Conservation (phyloP, 2,888 invertebrate species). For the Megamerina dolium region DNA sequence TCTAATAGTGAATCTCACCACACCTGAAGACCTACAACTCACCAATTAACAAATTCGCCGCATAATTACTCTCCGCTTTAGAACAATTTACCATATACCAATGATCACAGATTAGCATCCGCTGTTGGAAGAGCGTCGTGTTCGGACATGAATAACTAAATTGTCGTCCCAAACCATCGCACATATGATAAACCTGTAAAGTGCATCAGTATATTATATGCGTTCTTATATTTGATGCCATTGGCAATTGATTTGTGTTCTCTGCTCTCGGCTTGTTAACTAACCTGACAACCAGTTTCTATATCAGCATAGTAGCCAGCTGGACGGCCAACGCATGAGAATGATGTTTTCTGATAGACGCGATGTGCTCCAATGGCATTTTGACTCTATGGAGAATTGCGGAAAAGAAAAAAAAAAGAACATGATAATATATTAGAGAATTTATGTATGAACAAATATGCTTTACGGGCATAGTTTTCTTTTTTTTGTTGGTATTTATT, state of each 20-base stretch:
- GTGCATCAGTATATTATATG: too few species aligned
- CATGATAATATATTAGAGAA: too few species aligned
- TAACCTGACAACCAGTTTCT: slow-evolving; percentile 68
- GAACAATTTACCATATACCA: slow-evolving; percentile 77
- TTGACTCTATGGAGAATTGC: slow-evolving; percentile 29
- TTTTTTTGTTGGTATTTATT: too few species aligned
- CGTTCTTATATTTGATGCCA: too few species aligned
- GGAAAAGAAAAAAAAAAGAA: slow-evolving; percentile 3
- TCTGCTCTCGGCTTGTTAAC: too few species aligned
- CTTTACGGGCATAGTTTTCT: too few species aligned
- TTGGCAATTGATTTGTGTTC: too few species aligned
- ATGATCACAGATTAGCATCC: slow-evolving; percentile 76
- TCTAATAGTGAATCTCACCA: not conserved
- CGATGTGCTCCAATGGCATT: slow-evolving; percentile 37
- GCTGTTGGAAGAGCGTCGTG: slow-evolving; percentile 72
- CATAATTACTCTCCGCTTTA: slow-evolving; percentile 61
- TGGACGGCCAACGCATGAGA: slow-evolving; percentile 61
- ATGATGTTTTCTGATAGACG: slow-evolving; percentile 52
- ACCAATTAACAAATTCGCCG: slow-evolving; percentile 68
- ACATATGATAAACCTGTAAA: slow-evolving; percentile 76
- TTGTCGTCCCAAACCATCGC: slow-evolving; percentile 68
- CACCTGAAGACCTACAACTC: too few species aligned
- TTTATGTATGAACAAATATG: too few species aligned
- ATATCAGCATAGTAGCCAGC: slow-evolving; percentile 72
- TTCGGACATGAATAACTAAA: slow-evolving; percentile 75